Conservation (phyloP, 2,113 vertebrate species). For the Australoheros scitulus region DNA sequence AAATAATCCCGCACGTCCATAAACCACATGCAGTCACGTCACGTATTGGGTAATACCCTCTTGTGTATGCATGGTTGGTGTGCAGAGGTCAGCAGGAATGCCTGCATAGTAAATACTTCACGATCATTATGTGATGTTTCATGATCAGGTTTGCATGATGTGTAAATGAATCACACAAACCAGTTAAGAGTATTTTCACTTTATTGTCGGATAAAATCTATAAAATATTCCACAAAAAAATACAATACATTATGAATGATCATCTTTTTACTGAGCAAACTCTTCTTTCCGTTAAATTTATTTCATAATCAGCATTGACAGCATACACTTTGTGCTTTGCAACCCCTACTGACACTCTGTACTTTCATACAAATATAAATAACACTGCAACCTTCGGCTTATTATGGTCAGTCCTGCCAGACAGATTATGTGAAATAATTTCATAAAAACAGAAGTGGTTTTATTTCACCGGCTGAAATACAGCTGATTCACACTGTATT, state of each 20-base stretch:
- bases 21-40: constrained; percentile 18
- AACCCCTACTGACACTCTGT: constrained; percentile 19
- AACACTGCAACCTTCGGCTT: constrained; percentile 39
- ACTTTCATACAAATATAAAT: constrained; percentile 57
- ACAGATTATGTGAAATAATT: neutral
- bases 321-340: constrained; percentile 52
- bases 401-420: constrained; percentile 1
- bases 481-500: constrained; percentile 1
- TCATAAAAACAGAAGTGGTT: neutral
- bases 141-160: neutral
- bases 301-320: constrained; percentile 13
- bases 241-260: constrained; percentile 55
- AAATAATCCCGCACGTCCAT: neutral
- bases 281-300: constrained; percentile 40
- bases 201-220: constrained; percentile 65
- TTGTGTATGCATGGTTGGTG: neutral
- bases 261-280: constrained; percentile 6
- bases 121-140: neutral
- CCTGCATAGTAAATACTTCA: neutral
- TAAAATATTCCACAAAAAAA: constrained; percentile 66
- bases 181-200: neutral
- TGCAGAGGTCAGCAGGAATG: neutral
- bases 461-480: constrained; percentile 13
- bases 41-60: constrained; percentile 1
- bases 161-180: neutral